A percentile compares a stretch with the other conserved stretches of the same genome.
These are phyloP conservation scores for Apotomis betuletana DNA, from an alignment of 2,888 invertebrate species.

Conservation along the genomic window DNA sequence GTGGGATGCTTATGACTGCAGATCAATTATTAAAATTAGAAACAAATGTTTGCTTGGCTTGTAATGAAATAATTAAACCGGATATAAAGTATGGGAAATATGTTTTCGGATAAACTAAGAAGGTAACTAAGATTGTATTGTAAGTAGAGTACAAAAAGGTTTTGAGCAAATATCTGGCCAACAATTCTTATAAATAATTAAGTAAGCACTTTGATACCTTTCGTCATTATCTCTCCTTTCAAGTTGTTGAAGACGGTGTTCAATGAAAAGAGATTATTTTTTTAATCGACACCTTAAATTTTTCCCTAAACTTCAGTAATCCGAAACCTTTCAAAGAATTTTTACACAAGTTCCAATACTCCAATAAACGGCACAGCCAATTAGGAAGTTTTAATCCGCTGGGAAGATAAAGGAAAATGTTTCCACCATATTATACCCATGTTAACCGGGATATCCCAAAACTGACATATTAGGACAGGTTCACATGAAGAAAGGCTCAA, in stretches of 20 bases:
- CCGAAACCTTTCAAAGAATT: constrained; percentile 4
- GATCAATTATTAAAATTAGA: too few species aligned
- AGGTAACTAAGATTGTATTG: too few species aligned
- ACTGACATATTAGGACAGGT: constrained; percentile 15
- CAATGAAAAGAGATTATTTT: constrained; percentile 7
- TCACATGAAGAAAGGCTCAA: neutral
- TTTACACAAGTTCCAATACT: constrained; percentile 5
- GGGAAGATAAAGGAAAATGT: constrained; percentile 25
- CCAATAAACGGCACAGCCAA: constrained; percentile 17
- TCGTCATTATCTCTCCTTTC: neutral
- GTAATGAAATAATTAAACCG: too few species aligned
- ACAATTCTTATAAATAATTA: constrained; percentile 16
- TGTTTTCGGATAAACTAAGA: too few species aligned
- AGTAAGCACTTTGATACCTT: neutral
- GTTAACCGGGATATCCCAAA: constrained; percentile 15
- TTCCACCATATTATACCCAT: constrained; percentile 10
- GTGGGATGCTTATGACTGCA: too few species aligned
- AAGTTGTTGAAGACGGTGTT: constrained; percentile 1
- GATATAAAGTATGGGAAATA: too few species aligned
- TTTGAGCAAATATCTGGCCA: neutral
- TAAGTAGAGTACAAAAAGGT: neutral
- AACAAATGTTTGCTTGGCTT: too few species aligned
- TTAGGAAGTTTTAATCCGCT: constrained; percentile 21
- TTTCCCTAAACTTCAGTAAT: constrained; percentile 1
- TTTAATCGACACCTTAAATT: constrained; percentile 23